These are phyloP conservation scores for Epirrhoe alternata DNA, from an alignment of 2,888 invertebrate species.

Conservation along the genomic window DNA sequence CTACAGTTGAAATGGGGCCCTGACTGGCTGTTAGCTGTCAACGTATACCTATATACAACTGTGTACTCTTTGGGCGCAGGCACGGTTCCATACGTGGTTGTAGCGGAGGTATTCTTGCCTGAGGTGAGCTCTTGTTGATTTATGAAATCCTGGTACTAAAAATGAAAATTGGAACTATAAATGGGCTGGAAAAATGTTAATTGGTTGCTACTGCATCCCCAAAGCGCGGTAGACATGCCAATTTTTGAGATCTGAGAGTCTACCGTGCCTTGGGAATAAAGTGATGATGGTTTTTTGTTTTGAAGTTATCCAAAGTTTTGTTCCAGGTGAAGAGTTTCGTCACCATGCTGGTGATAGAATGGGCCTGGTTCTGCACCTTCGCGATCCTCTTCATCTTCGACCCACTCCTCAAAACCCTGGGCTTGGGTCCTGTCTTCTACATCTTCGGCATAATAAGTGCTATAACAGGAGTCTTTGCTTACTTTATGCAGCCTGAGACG, in stretches of 20 bases:
- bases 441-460: conserved; percentile 60
- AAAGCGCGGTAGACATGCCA: too few species aligned
- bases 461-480: conserved; percentile 50
- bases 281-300: too few species aligned
- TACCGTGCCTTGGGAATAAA: too few species aligned
- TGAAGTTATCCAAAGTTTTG: too few species aligned
- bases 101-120: conserved; percentile 64
- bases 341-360: conserved; percentile 62
- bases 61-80: conserved; percentile 60
- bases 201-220: background rate
- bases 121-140: conserved; percentile 52
- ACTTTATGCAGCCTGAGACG: conserved; percentile 61
- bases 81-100: conserved; percentile 62
- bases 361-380: conserved; percentile 65
- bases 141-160: conserved; percentile 27
- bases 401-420: conserved; percentile 58
- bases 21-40: conserved; percentile 55
- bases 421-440: conserved; percentile 66
- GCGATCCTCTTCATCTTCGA: conserved; percentile 65
- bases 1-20: conserved; percentile 66
- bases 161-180: too few species aligned
- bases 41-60: conserved; percentile 57
- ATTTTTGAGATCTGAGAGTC: too few species aligned
- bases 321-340: conserved; percentile 64
- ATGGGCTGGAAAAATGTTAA: background rate